These are phyloP conservation scores for Beaufortia kweichowensis DNA, from an alignment of 2,113 vertebrate species.

Conservation along the genomic window DNA sequence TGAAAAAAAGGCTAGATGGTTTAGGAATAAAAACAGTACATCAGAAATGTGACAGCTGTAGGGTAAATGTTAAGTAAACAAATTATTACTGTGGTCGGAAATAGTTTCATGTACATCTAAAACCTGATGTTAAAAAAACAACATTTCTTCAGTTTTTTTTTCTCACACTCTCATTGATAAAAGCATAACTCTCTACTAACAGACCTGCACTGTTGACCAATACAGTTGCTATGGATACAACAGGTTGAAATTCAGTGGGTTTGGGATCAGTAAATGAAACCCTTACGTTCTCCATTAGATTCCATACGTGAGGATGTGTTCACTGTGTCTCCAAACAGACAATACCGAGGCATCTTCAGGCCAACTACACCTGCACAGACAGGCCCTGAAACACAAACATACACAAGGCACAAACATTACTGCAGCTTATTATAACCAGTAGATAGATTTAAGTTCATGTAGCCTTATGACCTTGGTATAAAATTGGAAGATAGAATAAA, in stretches of 20 bases:
- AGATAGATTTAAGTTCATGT: not conserved
- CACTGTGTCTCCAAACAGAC: conserved; percentile 91
- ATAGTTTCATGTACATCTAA: not conserved
- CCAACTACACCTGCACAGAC: conserved; percentile 91
- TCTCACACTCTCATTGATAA: not conserved
- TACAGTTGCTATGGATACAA: not conserved
- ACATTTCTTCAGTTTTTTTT: not conserved
- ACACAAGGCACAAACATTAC: not conserved
- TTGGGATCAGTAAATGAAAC: not conserved
- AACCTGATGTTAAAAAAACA: not conserved
- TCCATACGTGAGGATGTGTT: conserved; percentile 95
- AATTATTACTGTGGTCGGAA: too few relatives aligned
- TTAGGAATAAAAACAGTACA: too few relatives aligned
- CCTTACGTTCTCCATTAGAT: conserved; percentile 85
- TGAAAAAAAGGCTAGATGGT: not conserved
- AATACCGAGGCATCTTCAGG: conserved; percentile 92
- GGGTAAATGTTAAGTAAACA: too few relatives aligned
- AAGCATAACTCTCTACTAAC: not conserved
- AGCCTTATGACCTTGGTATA: too few relatives aligned
- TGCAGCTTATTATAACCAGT: not conserved
- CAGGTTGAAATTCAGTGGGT: not conserved
- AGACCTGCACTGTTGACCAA: not conserved
- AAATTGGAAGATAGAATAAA: too few relatives aligned
- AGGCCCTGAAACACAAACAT: conserved; percentile 70
- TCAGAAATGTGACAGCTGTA: not conserved